These are phyloP conservation scores for Melitaea athalia DNA, from an alignment of 2,888 invertebrate genomes.

Conservation along the genomic window DNA sequence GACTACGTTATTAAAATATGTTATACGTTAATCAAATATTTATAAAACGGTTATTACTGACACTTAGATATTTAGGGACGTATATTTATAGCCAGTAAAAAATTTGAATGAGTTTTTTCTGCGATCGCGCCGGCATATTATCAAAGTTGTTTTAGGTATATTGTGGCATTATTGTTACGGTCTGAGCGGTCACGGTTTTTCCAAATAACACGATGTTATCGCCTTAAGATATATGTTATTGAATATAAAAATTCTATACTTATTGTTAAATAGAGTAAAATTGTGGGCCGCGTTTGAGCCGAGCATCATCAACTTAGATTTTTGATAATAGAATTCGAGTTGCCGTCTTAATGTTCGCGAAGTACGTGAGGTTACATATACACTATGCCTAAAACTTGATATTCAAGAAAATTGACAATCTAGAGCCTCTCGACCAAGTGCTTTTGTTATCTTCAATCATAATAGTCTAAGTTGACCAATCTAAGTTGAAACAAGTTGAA, in stretches of 20 bases:
- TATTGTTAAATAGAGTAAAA: constrained; percentile 10
- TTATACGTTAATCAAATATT: constrained; percentile 5
- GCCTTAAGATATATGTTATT: constrained; percentile 26
- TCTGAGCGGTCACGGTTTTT: constrained; percentile 31
- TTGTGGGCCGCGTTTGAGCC: constrained; percentile 47
- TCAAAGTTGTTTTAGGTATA: constrained; percentile 66
- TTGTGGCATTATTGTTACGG: constrained; percentile 39
- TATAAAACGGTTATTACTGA: constrained; percentile 7
- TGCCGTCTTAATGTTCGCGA: constrained; percentile 62
- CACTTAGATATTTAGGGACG: constrained; percentile 21
- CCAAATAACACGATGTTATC: constrained; percentile 33
- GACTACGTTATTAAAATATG: constrained; percentile 15
- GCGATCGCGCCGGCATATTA: constrained; percentile 59
- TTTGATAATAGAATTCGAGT: constrained; percentile 67
- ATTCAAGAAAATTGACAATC: constrained; percentile 41
- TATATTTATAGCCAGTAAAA: constrained; percentile 24
- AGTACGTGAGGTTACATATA: constrained; percentile 46
- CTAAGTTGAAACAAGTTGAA: constrained; percentile 24
- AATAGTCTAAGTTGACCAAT: constrained; percentile 23
- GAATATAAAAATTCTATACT: constrained; percentile 37
- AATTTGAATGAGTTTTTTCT: constrained; percentile 55
- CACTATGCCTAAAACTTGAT: constrained; percentile 39
- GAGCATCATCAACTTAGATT: constrained; percentile 68
- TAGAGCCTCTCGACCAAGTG: constrained; percentile 23
- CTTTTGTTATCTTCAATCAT: constrained; percentile 22